A percentile compares a stretch with the other conserved stretches of the same genome.
phyloP scores from a whole-genome alignment of 1,140 invertebrate species.

The Pseudomyrmex flavicornis region DNA sequence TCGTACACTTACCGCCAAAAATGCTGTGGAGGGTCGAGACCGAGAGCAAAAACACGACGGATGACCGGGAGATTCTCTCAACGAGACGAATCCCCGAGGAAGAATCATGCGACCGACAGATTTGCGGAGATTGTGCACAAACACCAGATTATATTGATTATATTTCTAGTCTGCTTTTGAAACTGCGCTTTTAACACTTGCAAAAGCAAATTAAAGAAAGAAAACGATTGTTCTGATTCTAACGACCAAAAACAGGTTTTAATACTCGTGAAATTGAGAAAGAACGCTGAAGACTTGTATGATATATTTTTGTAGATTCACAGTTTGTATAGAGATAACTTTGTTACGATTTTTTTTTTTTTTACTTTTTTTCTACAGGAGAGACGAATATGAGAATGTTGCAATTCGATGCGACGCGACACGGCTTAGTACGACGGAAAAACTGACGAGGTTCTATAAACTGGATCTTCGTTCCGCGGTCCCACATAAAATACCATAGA shows the following conservation, averaged over 20 bases:
- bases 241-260: background rate
- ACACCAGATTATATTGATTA: slow-evolving; percentile 24
- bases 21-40: slow-evolving; percentile 30
- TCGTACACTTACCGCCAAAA: slow-evolving; percentile 61
- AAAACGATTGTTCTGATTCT: too few species aligned
- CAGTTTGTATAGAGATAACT: background rate
- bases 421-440: slow-evolving; percentile 16
- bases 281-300: background rate
- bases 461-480: background rate
- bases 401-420: slow-evolving; percentile 22
- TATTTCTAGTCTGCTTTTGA: background rate
- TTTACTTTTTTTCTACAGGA: background rate
- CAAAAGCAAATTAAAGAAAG: too few species aligned
- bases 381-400: background rate
- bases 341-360: background rate
- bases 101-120: slow-evolving; percentile 26
- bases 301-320: background rate
- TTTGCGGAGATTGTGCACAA: slow-evolving; percentile 22
- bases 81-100: slow-evolving; percentile 37
- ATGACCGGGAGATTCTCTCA: slow-evolving; percentile 47
- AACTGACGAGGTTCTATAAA: slow-evolving; percentile 19
- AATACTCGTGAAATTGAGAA: background rate
- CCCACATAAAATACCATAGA: slow-evolving; percentile 61
- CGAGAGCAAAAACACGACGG: slow-evolving; percentile 31
- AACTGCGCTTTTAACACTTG: background rate